phyloP scores from a whole-genome alignment of 1,140 invertebrate genomes.

The Brachionus manjavacas region DNA sequence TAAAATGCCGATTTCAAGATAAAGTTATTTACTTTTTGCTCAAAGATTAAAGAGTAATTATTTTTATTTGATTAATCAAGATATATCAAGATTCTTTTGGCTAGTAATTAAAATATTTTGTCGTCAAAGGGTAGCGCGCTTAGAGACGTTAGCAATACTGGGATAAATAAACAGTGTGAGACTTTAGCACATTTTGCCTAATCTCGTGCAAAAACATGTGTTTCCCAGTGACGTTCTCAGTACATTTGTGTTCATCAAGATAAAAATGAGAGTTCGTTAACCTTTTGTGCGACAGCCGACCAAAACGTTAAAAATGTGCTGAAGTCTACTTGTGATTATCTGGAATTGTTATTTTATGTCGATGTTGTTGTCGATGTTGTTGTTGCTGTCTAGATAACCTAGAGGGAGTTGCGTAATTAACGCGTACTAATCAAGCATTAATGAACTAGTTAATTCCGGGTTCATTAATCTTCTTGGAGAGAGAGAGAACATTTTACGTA shows the following conservation, averaged over 20 bases:
- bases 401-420: neutral
- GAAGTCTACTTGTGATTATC: too few relatives aligned
- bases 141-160: conserved; percentile 16
- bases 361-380: neutral
- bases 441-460: neutral
- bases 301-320: neutral
- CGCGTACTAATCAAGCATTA: neutral
- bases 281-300: neutral
- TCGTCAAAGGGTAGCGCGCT: neutral
- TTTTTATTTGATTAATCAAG: neutral
- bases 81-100: neutral
- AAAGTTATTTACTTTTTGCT: conserved; percentile 21
- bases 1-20: conserved; percentile 19
- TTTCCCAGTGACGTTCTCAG: neutral
- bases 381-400: neutral
- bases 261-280: neutral
- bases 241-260: neutral
- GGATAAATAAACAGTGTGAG: conserved; percentile 16
- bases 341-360: neutral
- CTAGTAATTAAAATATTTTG: conserved; percentile 17
- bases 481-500: neutral
- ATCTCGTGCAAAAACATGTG: neutral
- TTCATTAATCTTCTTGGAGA: neutral
- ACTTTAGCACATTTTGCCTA: neutral
- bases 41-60: conserved; percentile 1